These are phyloP conservation scores for Aricia artaxerxes DNA, from an alignment of 2,888 invertebrate species.

Conservation along the genomic window DNA sequence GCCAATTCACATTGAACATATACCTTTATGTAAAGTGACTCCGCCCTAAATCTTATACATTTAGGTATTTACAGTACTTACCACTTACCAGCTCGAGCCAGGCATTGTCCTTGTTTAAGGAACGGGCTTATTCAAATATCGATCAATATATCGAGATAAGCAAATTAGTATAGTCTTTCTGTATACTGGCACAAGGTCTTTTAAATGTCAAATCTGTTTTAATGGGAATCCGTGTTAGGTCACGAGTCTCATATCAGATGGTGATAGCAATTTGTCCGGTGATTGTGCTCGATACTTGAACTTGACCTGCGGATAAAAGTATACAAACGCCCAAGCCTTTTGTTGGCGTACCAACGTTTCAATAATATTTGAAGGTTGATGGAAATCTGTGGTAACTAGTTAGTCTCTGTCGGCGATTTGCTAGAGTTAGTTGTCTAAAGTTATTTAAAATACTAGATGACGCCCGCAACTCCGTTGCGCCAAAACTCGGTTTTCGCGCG, in stretches of 20 bases:
- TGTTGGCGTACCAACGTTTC: slow-evolving; percentile 1
- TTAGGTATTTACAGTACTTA: background rate
- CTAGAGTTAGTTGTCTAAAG: too few species aligned
- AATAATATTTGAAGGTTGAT: background rate
- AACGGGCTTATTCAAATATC: slow-evolving; percentile 30
- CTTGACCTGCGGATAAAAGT: slow-evolving; percentile 23
- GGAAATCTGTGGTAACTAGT: background rate
- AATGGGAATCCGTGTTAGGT: slow-evolving; percentile 63
- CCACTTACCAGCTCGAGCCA: background rate
- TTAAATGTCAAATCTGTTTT: slow-evolving; percentile 63
- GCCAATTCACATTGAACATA: background rate
- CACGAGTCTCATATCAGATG: slow-evolving; percentile 72
- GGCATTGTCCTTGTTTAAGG: slow-evolving; percentile 21
- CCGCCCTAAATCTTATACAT: background rate
- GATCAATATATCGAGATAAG: slow-evolving; percentile 32
- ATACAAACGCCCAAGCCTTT: background rate
- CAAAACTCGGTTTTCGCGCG: too few species aligned
- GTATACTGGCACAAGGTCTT: slow-evolving; percentile 58
- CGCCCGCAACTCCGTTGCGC: too few species aligned
- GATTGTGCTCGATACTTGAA: slow-evolving; percentile 49
- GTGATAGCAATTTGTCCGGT: slow-evolving; percentile 64
- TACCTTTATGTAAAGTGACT: background rate
- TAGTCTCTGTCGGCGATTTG: background rate
- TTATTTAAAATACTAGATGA: too few species aligned
- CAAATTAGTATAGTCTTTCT: slow-evolving; percentile 33